Percentiles rank a stretch among this genome's conserved stretches.
These are phyloP conservation scores for Columbina picui DNA, from an alignment of 2,113 vertebrate species.

Conservation along the genomic window DNA sequence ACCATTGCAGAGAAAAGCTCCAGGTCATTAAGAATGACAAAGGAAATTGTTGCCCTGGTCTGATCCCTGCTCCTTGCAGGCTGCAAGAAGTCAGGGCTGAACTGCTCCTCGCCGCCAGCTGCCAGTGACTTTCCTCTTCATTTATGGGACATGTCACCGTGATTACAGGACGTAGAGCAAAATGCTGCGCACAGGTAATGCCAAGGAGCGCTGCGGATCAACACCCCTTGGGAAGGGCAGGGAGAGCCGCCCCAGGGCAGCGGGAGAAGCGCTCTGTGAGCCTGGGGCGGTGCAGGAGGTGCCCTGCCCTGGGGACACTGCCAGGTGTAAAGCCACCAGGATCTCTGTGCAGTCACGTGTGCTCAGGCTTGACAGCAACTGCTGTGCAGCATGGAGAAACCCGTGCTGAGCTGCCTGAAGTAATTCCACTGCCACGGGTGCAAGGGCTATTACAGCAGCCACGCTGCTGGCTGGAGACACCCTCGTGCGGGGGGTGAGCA, in stretches of 20 bases:
- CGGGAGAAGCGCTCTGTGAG: neutral
- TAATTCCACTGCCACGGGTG: neutral
- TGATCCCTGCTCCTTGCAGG: neutral
- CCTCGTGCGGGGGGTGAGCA: neutral
- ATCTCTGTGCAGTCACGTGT: neutral
- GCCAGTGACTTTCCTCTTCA: neutral
- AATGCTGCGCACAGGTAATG: neutral
- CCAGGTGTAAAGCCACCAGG: neutral
- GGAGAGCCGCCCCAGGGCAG: too few species aligned
- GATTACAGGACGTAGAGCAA: neutral
- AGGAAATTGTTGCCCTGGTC: neutral
- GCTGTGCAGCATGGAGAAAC: neutral
- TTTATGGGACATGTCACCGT: accelerated
- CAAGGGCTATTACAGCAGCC: neutral
- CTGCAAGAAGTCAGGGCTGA: neutral
- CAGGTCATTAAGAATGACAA: neutral
- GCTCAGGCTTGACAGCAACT: neutral
- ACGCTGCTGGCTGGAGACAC: neutral
- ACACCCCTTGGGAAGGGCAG: neutral
- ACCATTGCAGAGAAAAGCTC: neutral
- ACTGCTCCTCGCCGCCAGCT: neutral
- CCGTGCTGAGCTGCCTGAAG: neutral
- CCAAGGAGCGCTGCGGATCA: neutral
- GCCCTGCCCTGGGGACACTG: accelerated
- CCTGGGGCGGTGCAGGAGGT: neutral